These are phyloP conservation scores for Gulo gulo DNA, from an alignment of 2,113 vertebrate genomes.

Conservation along the genomic window DNA sequence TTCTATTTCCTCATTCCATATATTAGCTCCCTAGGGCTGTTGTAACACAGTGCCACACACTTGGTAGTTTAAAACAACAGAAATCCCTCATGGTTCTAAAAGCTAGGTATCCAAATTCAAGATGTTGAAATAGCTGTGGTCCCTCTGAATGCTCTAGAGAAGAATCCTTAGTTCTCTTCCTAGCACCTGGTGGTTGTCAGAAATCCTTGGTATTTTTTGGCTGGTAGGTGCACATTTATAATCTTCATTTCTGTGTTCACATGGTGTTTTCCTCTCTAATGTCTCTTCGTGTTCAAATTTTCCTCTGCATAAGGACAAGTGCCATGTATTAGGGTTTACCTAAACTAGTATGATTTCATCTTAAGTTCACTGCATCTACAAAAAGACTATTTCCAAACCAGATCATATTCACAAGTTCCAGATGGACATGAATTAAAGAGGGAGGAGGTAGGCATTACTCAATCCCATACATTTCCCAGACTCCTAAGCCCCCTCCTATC, in stretches of 20 bases:
- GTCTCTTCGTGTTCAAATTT: background rate
- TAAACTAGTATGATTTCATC: background rate
- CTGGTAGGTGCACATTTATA: background rate
- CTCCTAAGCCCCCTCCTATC: no score
- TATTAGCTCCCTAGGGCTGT: background rate
- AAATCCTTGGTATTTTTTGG: background rate
- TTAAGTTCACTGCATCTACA: background rate
- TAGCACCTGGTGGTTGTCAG: background rate
- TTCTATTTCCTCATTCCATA: background rate
- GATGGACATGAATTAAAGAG: background rate
- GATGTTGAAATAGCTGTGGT: background rate
- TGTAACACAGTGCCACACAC: background rate
- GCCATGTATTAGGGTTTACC: background rate
- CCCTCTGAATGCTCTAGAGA: background rate
- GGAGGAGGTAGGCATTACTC: background rate
- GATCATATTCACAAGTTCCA: background rate
- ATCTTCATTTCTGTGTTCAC: background rate
- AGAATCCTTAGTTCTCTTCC: background rate
- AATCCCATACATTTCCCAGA: background rate
- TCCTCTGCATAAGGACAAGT: background rate
- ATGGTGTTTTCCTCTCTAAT: background rate
- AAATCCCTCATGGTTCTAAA: background rate
- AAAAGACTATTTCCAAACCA: background rate
- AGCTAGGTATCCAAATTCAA: background rate
- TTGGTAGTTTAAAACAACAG: background rate